phyloP scores from a whole-genome alignment of 2,797 vertebrate species.

The Tauraco hartlaubi region DNA sequence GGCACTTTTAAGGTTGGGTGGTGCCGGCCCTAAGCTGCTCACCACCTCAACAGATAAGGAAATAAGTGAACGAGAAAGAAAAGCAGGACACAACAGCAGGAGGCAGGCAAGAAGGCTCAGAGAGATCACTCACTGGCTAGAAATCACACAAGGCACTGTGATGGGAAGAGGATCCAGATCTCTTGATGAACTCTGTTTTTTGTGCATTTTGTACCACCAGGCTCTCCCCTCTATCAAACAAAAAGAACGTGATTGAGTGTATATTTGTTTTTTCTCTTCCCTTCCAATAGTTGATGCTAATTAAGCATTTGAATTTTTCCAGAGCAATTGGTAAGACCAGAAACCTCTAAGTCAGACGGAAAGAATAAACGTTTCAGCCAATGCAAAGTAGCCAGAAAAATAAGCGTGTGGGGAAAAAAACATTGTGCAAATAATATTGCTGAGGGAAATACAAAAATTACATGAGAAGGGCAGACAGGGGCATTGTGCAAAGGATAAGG shows the following conservation, averaged over 20 bases:
- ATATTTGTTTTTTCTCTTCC: neutral
- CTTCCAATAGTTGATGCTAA: constrained; percentile 13
- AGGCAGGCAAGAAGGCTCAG: neutral
- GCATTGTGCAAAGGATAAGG: constrained; percentile 10
- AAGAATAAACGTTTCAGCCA: constrained; percentile 36
- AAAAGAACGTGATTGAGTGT: neutral
- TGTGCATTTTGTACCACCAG: neutral
- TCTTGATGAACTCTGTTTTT: neutral
- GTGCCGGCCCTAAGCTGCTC: neutral
- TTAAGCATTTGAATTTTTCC: constrained; percentile 42
- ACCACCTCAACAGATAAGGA: neutral
- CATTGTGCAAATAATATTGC: constrained; percentile 33
- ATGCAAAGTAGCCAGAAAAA: constrained; percentile 18
- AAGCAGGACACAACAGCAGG: neutral
- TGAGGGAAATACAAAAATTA: constrained; percentile 23
- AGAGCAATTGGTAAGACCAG: constrained; percentile 32
- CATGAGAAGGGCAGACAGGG: constrained; percentile 22
- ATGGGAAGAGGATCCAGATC: neutral
- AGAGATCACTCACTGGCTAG: neutral
- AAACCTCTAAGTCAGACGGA: constrained; percentile 55
- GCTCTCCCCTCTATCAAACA: neutral
- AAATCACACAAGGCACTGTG: neutral
- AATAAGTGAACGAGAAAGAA: neutral
- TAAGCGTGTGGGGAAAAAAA: neutral
- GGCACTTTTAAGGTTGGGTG: neutral